A percentile compares a stretch with the other conserved stretches of the same genome.
phyloP scores from a whole-genome alignment of 23 tunicate genomes.

The Styela clava region DNA sequence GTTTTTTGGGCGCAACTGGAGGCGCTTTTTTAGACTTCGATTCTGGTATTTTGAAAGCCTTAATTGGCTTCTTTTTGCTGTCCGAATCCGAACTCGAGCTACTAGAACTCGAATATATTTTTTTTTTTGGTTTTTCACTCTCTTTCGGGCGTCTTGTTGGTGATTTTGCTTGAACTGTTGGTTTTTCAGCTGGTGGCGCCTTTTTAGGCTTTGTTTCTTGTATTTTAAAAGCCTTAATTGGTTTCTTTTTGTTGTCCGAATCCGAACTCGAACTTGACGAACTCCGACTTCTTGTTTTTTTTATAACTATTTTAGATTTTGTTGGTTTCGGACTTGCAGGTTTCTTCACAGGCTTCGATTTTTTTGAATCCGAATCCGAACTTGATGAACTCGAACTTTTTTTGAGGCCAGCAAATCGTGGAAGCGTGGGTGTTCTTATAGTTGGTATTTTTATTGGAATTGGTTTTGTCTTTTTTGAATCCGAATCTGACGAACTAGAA shows the following conservation, averaged over 20 bases:
- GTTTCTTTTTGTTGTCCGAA: neutral
- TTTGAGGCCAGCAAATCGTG: neutral
- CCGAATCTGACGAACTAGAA: conserved; percentile 4
- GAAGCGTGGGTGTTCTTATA: neutral
- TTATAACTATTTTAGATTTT: neutral
- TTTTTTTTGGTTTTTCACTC: neutral
- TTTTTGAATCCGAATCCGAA: conserved; percentile 19
- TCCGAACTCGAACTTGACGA: neutral
- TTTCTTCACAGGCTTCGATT: neutral
- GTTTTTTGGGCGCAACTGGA: neutral
- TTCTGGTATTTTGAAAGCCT: neutral
- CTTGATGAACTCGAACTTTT: conserved; percentile 21
- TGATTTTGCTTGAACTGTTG: neutral
- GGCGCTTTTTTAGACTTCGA: neutral
- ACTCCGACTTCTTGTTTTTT: neutral
- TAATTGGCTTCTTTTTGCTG: neutral
- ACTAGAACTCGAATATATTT: neutral
- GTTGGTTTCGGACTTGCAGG: neutral
- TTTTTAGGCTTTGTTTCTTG: neutral
- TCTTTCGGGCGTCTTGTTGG: neutral
- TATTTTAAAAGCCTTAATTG: neutral
- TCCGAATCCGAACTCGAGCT: conserved; percentile 9
- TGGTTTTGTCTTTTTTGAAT: conserved; percentile 1
- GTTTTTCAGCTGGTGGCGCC: neutral
- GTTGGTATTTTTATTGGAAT: neutral